Evolutionary conservation across 1,140 invertebrate species (phyloP).

Genomic region (Archegozetes longisetosus): DNA sequence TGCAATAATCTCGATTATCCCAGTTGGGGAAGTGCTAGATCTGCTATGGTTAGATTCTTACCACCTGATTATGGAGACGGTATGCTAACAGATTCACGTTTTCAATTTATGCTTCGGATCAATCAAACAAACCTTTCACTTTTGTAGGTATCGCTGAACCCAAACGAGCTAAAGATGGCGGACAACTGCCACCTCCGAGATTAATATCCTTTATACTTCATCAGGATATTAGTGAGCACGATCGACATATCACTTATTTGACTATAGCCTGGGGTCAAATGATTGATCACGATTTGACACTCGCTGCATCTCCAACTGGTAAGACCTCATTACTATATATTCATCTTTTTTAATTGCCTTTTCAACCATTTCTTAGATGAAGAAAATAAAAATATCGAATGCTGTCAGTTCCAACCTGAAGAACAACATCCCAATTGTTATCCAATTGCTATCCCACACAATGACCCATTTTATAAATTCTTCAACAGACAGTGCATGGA

Average conservation of each 20-base stretch:
- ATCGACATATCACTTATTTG: slow-evolving; percentile 21
- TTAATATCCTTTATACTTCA: slow-evolving; percentile 22
- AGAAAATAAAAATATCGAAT: slow-evolving; percentile 23
- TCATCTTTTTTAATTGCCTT: neutral
- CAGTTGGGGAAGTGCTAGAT: slow-evolving; percentile 69
- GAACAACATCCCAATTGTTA: slow-evolving; percentile 69
- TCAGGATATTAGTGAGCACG: slow-evolving; percentile 22
- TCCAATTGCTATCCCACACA: slow-evolving; percentile 68
- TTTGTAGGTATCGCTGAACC: slow-evolving; percentile 21
- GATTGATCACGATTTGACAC: slow-evolving; percentile 23
- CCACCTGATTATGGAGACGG: slow-evolving; percentile 34
- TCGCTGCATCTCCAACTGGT: slow-evolving; percentile 20
- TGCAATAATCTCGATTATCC: slow-evolving; percentile 84
- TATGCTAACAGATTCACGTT: slow-evolving; percentile 18
- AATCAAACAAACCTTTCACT: neutral
- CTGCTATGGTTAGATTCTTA: slow-evolving; percentile 42
- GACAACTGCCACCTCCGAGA: slow-evolving; percentile 20
- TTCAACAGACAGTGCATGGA: slow-evolving; percentile 42
- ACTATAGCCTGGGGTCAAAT: slow-evolving; percentile 23
- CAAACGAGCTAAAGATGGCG: slow-evolving; percentile 18
- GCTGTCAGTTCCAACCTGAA: slow-evolving; percentile 37
- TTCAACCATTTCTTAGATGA: slow-evolving; percentile 17
- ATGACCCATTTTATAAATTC: slow-evolving; percentile 77
- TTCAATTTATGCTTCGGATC: neutral
- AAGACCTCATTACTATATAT: too few species aligned